phyloP scores from a whole-genome alignment of 37 sponge, comb jelly and placozoan genomes.

The Ianthella basta region DNA sequence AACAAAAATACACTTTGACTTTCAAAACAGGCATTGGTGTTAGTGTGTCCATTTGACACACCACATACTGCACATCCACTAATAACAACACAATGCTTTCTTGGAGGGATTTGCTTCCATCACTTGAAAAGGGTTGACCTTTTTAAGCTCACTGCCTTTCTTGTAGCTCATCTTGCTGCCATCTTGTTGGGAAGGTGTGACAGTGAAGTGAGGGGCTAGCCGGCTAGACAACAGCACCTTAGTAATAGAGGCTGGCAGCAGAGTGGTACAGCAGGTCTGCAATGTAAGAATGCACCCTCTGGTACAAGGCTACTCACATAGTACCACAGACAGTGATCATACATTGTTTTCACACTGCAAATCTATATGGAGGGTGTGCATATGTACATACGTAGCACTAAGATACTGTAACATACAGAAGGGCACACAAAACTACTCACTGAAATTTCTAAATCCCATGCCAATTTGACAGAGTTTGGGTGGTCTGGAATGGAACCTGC shows the following conservation, averaged over 20 bases:
- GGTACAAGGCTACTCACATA: neutral
- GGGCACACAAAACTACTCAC: neutral
- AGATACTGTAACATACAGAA: too few species aligned
- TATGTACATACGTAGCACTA: neutral
- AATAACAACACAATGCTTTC: too few species aligned
- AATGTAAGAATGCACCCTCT: neutral
- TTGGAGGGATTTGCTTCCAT: too few species aligned
- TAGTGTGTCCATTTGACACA: too few species aligned
- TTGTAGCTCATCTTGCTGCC: too few species aligned
- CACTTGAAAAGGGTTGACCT: too few species aligned
- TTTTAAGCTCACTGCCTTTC: too few species aligned
- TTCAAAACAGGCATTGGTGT: too few species aligned
- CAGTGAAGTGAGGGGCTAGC: conserved; percentile 53
- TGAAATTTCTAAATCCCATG: conserved; percentile 18
- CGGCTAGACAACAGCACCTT: conserved; percentile 31
- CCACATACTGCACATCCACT: too few species aligned
- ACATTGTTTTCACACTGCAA: too few species aligned
- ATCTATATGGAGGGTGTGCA: neutral
- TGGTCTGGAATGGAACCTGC: conserved; percentile 35
- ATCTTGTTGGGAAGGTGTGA: conserved; percentile 15
- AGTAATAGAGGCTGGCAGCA: conserved; percentile 38
- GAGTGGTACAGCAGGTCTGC: conserved; percentile 20
- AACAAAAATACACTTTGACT: too few species aligned
- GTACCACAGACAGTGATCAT: too few species aligned
- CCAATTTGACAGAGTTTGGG: neutral